Percentiles rank a stretch among this genome's conserved stretches.
phyloP scores from a whole-genome alignment of 1,140 invertebrate species.

The Euglossa dilemma region DNA sequence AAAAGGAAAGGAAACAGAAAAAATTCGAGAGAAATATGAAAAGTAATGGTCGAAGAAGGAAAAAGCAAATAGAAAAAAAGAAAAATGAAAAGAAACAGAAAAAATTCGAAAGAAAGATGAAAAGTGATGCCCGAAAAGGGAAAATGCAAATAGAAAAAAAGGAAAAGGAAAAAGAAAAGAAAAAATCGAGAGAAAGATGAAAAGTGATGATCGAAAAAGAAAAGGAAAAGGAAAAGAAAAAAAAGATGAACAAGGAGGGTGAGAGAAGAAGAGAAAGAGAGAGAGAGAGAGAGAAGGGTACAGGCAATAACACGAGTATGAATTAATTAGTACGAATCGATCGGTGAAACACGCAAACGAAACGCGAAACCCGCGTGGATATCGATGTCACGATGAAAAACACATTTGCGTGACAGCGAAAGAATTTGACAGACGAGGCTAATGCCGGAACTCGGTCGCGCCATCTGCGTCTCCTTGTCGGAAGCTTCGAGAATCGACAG shows the following conservation, averaged over 20 bases:
- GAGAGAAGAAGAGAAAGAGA: neutral
- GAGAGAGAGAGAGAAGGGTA: neutral
- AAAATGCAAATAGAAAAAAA: too few species aligned
- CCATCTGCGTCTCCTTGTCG: neutral
- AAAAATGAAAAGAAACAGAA: too few species aligned
- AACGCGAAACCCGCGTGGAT: neutral
- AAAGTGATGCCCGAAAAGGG: too few species aligned
- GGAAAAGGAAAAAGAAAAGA: too few species aligned
- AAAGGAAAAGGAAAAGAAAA: too few species aligned
- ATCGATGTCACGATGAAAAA: slow-evolving; percentile 15
- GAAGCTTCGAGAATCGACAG: neutral
- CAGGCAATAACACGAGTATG: neutral
- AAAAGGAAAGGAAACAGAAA: too few species aligned
- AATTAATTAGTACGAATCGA: neutral
- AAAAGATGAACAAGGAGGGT: neutral
- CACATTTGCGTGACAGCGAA: neutral
- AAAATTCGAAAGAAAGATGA: too few species aligned
- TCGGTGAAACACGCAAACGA: neutral
- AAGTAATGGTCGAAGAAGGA: neutral
- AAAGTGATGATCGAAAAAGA: neutral
- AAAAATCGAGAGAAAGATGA: neutral
- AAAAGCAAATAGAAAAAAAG: too few species aligned
- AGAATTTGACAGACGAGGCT: slow-evolving; percentile 7
- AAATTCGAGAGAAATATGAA: neutral
- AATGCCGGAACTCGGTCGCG: neutral